Evolutionary conservation across 2,888 invertebrate species (phyloP), one percentile per base, ranked within the genome.

Genomic region (Heliconius cydno): DNA sequence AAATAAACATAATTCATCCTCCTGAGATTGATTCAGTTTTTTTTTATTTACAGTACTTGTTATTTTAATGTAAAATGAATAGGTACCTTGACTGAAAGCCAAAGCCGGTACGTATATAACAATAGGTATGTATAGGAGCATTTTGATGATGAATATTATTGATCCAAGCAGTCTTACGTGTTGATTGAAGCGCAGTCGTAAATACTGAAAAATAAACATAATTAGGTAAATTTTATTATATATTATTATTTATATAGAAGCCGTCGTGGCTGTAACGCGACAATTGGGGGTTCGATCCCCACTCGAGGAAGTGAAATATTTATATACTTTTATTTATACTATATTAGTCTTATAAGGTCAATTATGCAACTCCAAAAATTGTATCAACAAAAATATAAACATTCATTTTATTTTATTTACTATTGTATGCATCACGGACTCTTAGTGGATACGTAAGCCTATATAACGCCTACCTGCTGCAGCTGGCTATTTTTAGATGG

Each of bases 31-130:
- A 52, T 46, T 46, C 4, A 52, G 3, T 10, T 7, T 57, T 57
- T 57, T 9, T 9, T 57, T 19, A 52, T 52, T 52, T 22, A 52
- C 15, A 15, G 57, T 22, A 57, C 7, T 57, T 22, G 9, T 22
- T 22, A 5, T 41, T 68, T 71, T 9, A 5, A 71, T 71, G 46
- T 1, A 52, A 28, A 22, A 52, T 12, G 30, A n/a, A 12, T 3
- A 25, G 9, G 72, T 86, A 97, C 97, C 97, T 96, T 97, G 97
- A 91, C 97, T 97, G 86, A 98, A 97, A 2, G 98, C 98, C 86
- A 98, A 92, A 4, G 98, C 97, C 76, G 98, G 98, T 7, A 98
- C 98, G 89, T 98, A 98, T 82, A 98, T 96, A 0, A 98, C 98
- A 80, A 98, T 97, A 3, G 98, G 97, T 89, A 97, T 97, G 89